Evolutionary conservation across 2,797 vertebrate species (phyloP), one percentile per base, ranked within the genome.

Genomic region (Acrocephalus scirpaceus): DNA sequence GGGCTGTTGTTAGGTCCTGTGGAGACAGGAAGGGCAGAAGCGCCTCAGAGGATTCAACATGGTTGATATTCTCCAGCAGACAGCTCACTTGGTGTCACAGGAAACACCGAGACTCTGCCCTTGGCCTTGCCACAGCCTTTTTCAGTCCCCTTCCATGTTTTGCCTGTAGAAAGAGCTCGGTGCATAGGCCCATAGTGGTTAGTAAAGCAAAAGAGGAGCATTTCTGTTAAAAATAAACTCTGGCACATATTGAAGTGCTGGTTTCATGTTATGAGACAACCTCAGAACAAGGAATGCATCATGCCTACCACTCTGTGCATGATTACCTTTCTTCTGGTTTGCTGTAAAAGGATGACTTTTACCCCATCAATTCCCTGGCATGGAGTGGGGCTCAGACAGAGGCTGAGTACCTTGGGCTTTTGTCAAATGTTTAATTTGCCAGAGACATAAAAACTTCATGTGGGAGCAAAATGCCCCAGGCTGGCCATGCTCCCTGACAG

Each of bases 11-110:
- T 50, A 47, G 45, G 12, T 23, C 16, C 44, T 0, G 0, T 16
- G 18, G 27, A 70, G 36, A 66, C 32, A 23, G 29, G 60, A 76
- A 61, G 25, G 30, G 32, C 26, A 76, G 71, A 69, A 88, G 56
- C 0, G 0, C 3, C 38, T 78, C 19, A 26, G 56, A 34, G 11
- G 51, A 56, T 64, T 85, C 15, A 0, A 2, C 13, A 2, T 32
- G 5, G 23, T 48, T 88, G 30, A 32, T 38, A 25, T 44, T 77
- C 20, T 70, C 40, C 32, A 57, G 66, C 19, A 42, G 44, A 86
- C 44, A 9, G 20, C 44, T 92, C 0, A 0, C 22, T 65, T 50
- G 30, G 26, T 38, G 14, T 56, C 25, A 1, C 25, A 58, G 57
- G 25, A 30, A 38, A 34, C 50, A 16, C 36, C 21, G 47, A 93